These are phyloP conservation scores for Lucinisca nassula DNA, from an alignment of 2,888 invertebrate genomes.

Conservation along the genomic window DNA sequence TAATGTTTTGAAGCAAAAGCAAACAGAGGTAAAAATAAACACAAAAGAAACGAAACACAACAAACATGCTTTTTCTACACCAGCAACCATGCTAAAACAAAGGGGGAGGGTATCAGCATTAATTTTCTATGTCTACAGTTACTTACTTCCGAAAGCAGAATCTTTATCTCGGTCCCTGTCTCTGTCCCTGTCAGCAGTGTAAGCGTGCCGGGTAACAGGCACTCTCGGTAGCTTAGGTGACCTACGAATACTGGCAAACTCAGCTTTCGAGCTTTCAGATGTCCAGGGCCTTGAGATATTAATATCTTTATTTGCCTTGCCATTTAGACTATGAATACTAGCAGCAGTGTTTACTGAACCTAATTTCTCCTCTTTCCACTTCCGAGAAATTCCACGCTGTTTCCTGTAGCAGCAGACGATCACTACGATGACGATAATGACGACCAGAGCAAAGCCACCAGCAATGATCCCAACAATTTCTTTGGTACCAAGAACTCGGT, in stretches of 20 bases:
- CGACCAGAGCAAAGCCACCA: conserved; percentile 67
- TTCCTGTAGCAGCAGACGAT: conserved; percentile 72
- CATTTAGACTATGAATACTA: conserved; percentile 65
- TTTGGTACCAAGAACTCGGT: conserved; percentile 69
- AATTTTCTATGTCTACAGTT: conserved; percentile 8
- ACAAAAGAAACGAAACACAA: too few species aligned
- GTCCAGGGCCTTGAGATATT: conserved; percentile 58
- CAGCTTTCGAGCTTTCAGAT: conserved; percentile 67
- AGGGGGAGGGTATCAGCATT: neutral
- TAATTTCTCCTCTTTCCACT: conserved; percentile 74
- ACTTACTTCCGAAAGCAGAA: conserved; percentile 10
- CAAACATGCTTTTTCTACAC: too few species aligned
- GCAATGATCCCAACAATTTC: conserved; percentile 74
- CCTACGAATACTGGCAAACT: conserved; percentile 69
- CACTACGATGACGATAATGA: conserved; percentile 71
- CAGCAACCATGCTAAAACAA: too few species aligned
- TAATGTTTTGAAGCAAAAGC: too few species aligned
- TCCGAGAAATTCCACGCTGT: conserved; percentile 69
- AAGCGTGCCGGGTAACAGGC: neutral
- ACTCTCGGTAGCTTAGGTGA: conserved; percentile 67
- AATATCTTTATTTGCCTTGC: conserved; percentile 35
- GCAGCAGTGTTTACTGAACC: conserved; percentile 71
- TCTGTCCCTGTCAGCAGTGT: neutral
- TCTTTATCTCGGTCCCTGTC: neutral
- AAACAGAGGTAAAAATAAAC: too few species aligned